A percentile compares a stretch with the other conserved stretches of the same genome.
These are phyloP conservation scores for Rhinophrynus dorsalis DNA, from an alignment of 2,797 vertebrate genomes.

Conservation along the genomic window DNA sequence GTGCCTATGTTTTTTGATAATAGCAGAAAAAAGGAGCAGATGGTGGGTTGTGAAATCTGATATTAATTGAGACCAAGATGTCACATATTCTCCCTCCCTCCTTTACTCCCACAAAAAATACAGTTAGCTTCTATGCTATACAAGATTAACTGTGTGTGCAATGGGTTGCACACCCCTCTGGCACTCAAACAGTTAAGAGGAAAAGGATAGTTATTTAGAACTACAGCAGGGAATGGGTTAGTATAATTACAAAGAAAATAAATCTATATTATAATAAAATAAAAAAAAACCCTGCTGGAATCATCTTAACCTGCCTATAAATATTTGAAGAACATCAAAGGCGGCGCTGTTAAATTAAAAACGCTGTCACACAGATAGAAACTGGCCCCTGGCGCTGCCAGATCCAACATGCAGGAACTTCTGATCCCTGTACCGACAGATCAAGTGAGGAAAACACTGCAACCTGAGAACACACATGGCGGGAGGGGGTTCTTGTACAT, in stretches of 20 bases:
- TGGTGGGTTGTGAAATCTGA: too few relatives aligned
- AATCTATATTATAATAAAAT: slow-evolving; percentile 18
- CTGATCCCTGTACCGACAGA: slow-evolving; percentile 60
- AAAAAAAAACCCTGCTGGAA: slow-evolving; percentile 60
- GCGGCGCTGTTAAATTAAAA: slow-evolving; percentile 77
- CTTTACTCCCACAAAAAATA: too few relatives aligned
- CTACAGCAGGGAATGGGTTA: not conserved
- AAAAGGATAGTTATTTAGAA: not conserved
- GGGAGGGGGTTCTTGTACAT: slow-evolving; percentile 9
- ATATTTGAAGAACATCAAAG: slow-evolving; percentile 84
- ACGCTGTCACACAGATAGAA: slow-evolving; percentile 81
- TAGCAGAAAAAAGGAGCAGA: too few relatives aligned
- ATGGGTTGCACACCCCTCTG: too few relatives aligned
- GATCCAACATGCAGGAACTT: slow-evolving; percentile 79
- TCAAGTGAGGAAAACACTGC: slow-evolving; percentile 24
- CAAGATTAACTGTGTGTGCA: too few relatives aligned
- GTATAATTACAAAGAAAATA: not conserved
- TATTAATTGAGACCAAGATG: too few relatives aligned
- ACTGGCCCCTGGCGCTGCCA: slow-evolving; percentile 83
- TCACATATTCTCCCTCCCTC: too few relatives aligned
- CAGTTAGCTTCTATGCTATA: too few relatives aligned
- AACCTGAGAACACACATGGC: slow-evolving; percentile 12
- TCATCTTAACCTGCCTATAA: slow-evolving; percentile 76
- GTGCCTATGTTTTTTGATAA: too few relatives aligned
- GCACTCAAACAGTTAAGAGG: not conserved